A percentile compares a stretch with the other conserved stretches of the same genome.
These are phyloP conservation scores for Percopsis transmontana DNA, from an alignment of 2,113 vertebrate species.

Conservation along the genomic window DNA sequence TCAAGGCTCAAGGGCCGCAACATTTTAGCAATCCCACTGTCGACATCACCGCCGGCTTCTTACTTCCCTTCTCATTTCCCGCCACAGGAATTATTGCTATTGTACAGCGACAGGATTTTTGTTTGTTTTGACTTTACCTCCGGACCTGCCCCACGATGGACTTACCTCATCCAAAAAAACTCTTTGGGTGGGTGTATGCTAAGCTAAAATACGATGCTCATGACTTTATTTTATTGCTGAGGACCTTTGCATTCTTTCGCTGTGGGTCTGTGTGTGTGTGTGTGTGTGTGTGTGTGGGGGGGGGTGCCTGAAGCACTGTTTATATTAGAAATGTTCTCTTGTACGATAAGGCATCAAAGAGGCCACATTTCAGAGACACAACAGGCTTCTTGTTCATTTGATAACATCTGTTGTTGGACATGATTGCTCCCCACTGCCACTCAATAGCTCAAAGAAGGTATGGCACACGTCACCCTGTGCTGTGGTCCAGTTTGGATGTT, in stretches of 20 bases:
- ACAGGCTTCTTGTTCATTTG: constrained; percentile 32
- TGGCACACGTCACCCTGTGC: constrained; percentile 49
- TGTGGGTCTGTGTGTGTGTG: constrained; percentile 16
- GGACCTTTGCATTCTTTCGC: not conserved
- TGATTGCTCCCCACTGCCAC: constrained; percentile 30
- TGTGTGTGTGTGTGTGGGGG: constrained; percentile 11
- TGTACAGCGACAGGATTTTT: constrained; percentile 57
- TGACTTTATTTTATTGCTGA: constrained; percentile 21
- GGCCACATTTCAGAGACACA: not conserved
- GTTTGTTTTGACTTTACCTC: constrained; percentile 20
- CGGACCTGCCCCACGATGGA: constrained; percentile 24
- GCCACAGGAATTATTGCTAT: constrained; percentile 63
- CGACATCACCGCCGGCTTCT: constrained; percentile 45
- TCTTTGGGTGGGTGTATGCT: constrained; percentile 14
- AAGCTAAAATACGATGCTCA: constrained; percentile 5
- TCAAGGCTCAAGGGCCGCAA: constrained; percentile 52
- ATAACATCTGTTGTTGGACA: constrained; percentile 24
- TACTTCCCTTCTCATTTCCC: constrained; percentile 15
- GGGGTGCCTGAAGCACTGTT: constrained; percentile 42
- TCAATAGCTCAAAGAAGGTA: constrained; percentile 30
- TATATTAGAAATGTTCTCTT: not conserved
- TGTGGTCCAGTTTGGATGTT: constrained; percentile 59
- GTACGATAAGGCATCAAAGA: constrained; percentile 23
- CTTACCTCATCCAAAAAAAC: constrained; percentile 10
- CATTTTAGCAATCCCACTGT: constrained; percentile 61